Conservation (phyloP, 23 tunicate genomes). For the Phallusia fumigata region DNA sequence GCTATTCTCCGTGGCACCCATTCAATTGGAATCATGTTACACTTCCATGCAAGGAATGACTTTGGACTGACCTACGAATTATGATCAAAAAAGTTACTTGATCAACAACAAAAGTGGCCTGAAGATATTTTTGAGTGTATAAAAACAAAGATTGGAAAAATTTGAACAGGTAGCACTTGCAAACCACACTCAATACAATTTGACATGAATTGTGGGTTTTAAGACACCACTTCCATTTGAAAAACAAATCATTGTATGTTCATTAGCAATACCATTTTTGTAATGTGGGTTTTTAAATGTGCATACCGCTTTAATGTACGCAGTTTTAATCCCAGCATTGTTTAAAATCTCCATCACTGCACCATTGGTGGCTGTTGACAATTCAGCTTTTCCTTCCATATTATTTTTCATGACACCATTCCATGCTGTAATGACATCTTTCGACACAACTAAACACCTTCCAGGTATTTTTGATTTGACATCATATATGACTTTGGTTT, state of each 20-base stretch:
- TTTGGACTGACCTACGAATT: conserved; percentile 40
- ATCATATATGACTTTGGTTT: conserved; percentile 82
- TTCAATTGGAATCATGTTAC: conserved; percentile 93
- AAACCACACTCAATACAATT: too few relatives aligned
- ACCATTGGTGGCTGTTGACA: conserved; percentile 69
- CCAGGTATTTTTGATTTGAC: conserved; percentile 60
- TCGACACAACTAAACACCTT: conserved; percentile 72
- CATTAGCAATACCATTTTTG: too few relatives aligned
- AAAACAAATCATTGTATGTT: too few relatives aligned
- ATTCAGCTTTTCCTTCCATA: conserved; percentile 82
- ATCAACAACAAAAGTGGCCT: too few relatives aligned
- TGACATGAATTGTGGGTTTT: too few relatives aligned
- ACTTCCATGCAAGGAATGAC: conserved; percentile 65
- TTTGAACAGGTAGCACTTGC: too few relatives aligned
- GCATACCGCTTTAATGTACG: conserved; percentile 67
- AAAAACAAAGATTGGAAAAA: too few relatives aligned
- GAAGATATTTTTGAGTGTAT: too few relatives aligned
- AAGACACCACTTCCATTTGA: too few relatives aligned
- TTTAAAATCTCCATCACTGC: conserved; percentile 60
- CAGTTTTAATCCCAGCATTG: conserved; percentile 70
- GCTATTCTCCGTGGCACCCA: conserved; percentile 90
- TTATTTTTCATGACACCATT: conserved; percentile 59
- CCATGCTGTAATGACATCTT: conserved; percentile 77
- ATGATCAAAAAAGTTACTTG: neutral
- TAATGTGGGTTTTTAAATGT: neutral